A percentile compares a stretch with the other conserved stretches of the same genome.
phyloP scores from a whole-genome alignment of 2,888 invertebrate genomes.

The Apodemia zela region DNA sequence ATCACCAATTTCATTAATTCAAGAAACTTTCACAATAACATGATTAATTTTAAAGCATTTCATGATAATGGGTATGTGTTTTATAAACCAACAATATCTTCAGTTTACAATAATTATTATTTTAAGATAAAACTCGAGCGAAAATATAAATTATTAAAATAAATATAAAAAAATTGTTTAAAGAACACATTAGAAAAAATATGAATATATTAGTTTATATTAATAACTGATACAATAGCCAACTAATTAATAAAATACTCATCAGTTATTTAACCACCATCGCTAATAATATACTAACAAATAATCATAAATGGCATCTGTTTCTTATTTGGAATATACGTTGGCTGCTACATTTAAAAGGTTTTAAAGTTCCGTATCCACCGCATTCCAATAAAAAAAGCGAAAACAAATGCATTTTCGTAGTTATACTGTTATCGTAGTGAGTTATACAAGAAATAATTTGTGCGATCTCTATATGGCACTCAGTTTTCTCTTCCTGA shows the following conservation, averaged over 20 bases:
- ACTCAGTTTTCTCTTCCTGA: too few relatives aligned
- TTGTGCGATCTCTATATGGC: too few relatives aligned
- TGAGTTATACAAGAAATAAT: too few relatives aligned
- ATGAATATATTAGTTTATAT: neutral
- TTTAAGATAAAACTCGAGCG: neutral
- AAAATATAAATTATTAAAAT: neutral
- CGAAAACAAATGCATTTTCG: too few relatives aligned
- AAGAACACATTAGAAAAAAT: neutral
- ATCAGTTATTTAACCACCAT: too few relatives aligned
- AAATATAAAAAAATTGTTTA: too few relatives aligned
- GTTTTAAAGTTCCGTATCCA: too few relatives aligned
- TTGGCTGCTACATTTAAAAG: too few relatives aligned
- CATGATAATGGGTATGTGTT: neutral
- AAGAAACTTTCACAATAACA: neutral
- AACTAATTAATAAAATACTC: neutral
- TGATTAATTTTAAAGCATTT: neutral
- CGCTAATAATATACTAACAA: too few relatives aligned
- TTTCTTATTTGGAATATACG: neutral
- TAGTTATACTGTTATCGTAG: too few relatives aligned
- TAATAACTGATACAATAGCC: neutral
- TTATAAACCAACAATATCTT: neutral
- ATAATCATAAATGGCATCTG: too few relatives aligned
- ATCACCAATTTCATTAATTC: neutral
- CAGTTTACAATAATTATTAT: neutral
- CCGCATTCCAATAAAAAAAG: too few relatives aligned